A percentile compares a stretch with the other conserved stretches of the same genome.
phyloP scores from a whole-genome alignment of 92 coral and sea anemone species.

The Epizoanthus illoricatus region DNA sequence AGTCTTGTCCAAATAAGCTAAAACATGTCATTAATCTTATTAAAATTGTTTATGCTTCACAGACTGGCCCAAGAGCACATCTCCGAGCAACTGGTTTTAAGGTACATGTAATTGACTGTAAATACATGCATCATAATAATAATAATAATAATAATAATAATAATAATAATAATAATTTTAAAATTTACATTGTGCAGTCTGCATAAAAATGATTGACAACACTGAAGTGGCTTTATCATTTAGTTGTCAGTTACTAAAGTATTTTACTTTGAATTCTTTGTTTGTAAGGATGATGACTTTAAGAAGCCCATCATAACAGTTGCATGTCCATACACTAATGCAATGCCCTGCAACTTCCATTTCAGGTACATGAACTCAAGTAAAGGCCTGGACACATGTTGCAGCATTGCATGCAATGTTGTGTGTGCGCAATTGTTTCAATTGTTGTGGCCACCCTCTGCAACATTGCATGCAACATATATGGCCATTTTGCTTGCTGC shows the following conservation, averaged over 20 bases:
- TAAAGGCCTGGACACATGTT: background rate
- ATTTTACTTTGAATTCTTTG: background rate
- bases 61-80: conserved; percentile 83
- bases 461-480: no score
- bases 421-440: background rate
- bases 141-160: no score
- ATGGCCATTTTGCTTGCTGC: no score
- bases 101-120: conserved; percentile 48
- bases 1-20: background rate
- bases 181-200: no score
- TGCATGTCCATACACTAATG: conserved; percentile 83
- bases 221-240: background rate
- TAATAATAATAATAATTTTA: no score
- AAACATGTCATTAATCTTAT: background rate
- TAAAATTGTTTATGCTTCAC: background rate
- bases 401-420: background rate
- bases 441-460: no score
- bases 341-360: conserved; percentile 83
- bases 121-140: background rate
- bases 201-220: no score
- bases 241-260: background rate
- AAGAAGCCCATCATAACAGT: conserved; percentile 78
- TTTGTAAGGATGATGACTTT: conserved; percentile 76
- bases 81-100: conserved; percentile 76
- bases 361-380: conserved; percentile 55